phyloP scores from a whole-genome alignment of 2,888 invertebrate genomes.

The Ctena decussata region DNA sequence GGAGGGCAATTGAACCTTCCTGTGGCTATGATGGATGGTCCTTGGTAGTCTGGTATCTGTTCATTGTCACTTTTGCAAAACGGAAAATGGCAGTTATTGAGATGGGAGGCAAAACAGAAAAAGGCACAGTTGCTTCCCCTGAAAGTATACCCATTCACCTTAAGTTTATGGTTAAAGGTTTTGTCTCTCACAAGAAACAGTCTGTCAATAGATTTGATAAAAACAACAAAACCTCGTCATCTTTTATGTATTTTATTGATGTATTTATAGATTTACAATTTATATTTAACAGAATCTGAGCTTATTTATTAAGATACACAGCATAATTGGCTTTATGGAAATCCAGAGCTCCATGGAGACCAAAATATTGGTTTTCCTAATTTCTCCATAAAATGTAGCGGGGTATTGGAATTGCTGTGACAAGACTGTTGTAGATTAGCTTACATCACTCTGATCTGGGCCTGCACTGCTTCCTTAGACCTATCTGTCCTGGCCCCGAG shows the following conservation, averaged over 20 bases:
- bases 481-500: too few species aligned
- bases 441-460: not conserved
- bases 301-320: not conserved
- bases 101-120: too few species aligned
- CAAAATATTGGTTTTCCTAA: not conserved
- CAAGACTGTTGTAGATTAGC: not conserved
- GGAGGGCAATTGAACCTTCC: too few species aligned
- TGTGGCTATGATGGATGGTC: too few species aligned
- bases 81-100: too few species aligned
- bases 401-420: not conserved
- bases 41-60: too few species aligned
- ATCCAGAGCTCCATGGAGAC: not conserved
- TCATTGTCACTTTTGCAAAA: too few species aligned
- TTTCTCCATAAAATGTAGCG: not conserved
- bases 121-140: too few species aligned
- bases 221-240: not conserved
- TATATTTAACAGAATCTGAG: slow-evolving; percentile 13
- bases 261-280: slow-evolving; percentile 11
- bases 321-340: not conserved
- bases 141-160: too few species aligned
- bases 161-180: too few species aligned
- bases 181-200: too few species aligned
- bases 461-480: not conserved
- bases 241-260: not conserved
- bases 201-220: too few species aligned